Evolutionary conservation across 2,888 invertebrate species (phyloP).

Genomic region (Tachystola acroxantha): DNA sequence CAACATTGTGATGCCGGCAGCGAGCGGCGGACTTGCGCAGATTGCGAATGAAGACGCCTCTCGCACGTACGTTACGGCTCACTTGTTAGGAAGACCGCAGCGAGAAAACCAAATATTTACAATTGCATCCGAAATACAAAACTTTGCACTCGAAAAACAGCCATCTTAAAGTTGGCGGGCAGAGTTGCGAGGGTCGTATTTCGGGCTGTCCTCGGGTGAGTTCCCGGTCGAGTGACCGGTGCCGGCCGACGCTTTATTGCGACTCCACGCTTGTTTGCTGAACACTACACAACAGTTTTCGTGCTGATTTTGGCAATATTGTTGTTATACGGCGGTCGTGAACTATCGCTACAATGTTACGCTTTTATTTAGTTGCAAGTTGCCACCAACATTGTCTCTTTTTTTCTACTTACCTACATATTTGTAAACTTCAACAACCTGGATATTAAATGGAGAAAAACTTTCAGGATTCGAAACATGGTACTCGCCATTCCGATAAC

Average conservation of each 20-base stretch:
- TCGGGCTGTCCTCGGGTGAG: constrained; percentile 47
- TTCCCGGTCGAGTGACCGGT: constrained; percentile 57
- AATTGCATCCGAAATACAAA: constrained; percentile 60
- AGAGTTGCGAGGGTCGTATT: constrained; percentile 42
- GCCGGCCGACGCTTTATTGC: constrained; percentile 49
- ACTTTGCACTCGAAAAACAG: constrained; percentile 57
- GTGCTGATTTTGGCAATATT: constrained; percentile 58
- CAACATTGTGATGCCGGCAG: constrained; percentile 51
- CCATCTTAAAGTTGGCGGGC: constrained; percentile 44
- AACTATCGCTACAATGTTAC: constrained; percentile 4
- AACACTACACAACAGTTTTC: constrained; percentile 59
- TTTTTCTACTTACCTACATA: no score
- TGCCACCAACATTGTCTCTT: no score
- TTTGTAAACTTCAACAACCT: no score
- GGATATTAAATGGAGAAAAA: no score
- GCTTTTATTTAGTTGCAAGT: constrained; percentile 1
- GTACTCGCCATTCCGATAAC: no score
- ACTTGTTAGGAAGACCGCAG: constrained; percentile 60
- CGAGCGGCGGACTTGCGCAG: constrained; percentile 36
- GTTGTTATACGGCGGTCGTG: constrained; percentile 23
- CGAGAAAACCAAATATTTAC: constrained; percentile 62
- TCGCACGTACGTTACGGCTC: constrained; percentile 54
- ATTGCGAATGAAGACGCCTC: constrained; percentile 45
- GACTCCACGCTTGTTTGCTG: constrained; percentile 53
- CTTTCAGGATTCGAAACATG: no score